These are phyloP conservation scores for Lytechinus variegatus DNA, from an alignment of 35 echinoderm and acorn worm species.

Conservation along the genomic window DNA sequence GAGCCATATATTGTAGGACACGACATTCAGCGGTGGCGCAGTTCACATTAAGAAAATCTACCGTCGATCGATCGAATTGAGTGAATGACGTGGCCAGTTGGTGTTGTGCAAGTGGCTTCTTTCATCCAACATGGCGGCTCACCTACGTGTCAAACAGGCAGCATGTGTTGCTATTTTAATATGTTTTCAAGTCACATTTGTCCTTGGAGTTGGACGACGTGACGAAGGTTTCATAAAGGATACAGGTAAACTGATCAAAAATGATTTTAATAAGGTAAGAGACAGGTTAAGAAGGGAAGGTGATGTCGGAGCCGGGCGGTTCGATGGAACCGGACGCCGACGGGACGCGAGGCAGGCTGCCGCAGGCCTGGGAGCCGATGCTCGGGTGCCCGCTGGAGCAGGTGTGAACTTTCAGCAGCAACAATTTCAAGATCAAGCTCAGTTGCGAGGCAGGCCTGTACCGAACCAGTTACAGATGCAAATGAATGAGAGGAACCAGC, in stretches of 20 bases:
- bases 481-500: neutral
- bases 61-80: too few relatives aligned
- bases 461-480: neutral
- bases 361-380: neutral
- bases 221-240: neutral
- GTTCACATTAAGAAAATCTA: too few relatives aligned
- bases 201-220: neutral
- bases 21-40: too few relatives aligned
- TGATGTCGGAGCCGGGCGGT: neutral
- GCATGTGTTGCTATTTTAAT: slow-evolving; percentile 58
- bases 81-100: too few relatives aligned
- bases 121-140: slow-evolving; percentile 65
- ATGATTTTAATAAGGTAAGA: neutral
- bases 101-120: neutral
- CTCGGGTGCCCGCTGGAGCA: neutral
- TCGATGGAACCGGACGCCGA: neutral
- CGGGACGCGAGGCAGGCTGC: neutral
- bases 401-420: slow-evolving; percentile 6
- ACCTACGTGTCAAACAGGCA: slow-evolving; percentile 69
- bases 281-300: neutral
- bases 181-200: slow-evolving; percentile 8
- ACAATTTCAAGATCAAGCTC: slow-evolving; percentile 16
- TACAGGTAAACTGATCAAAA: neutral
- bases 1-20: too few relatives aligned
- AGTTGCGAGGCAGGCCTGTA: neutral